Conservation (phyloP, 2,888 invertebrate genomes). For the Galerucella pusilla region DNA sequence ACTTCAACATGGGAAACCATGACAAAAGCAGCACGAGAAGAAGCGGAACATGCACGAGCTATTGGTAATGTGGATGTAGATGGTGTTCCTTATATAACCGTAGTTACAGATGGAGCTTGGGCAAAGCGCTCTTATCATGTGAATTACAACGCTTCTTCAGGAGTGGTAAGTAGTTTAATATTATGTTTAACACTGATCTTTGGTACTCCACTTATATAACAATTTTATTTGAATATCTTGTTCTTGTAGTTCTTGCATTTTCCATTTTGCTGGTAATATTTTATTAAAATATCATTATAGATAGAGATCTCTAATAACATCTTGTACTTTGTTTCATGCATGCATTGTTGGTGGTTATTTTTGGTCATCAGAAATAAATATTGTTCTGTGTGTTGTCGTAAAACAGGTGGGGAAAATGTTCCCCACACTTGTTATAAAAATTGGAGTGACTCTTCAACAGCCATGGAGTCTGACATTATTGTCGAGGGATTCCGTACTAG, state of each 20-base stretch:
- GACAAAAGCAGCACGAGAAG: conserved; percentile 10
- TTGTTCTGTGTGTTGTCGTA: conserved; percentile 29
- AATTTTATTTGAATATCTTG: no score
- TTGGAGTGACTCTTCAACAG: conserved; percentile 35
- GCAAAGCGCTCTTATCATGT: conserved; percentile 11
- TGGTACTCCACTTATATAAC: neutral
- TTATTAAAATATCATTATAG: neutral
- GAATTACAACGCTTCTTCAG: neutral
- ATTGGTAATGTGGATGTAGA: conserved; percentile 10
- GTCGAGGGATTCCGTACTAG: conserved; percentile 40
- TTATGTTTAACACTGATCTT: neutral
- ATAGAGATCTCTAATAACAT: neutral
- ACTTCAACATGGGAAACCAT: conserved; percentile 6
- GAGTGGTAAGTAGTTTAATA: conserved; percentile 12
- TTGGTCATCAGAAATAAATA: conserved; percentile 36
- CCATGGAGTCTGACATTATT: conserved; percentile 43
- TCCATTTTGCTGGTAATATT: conserved; percentile 1
- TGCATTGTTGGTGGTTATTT: conserved; percentile 34
- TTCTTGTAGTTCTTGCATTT: neutral
- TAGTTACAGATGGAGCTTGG: conserved; percentile 18
- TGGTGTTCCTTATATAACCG: conserved; percentile 12
- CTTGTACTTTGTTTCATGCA: conserved; percentile 14
- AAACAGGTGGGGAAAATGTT: no score
- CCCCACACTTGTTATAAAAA: conserved; percentile 34
- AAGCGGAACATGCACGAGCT: neutral